These are phyloP conservation scores for Neomorphus geoffroyi DNA, from an alignment of 2,797 vertebrate genomes.

Conservation along the genomic window DNA sequence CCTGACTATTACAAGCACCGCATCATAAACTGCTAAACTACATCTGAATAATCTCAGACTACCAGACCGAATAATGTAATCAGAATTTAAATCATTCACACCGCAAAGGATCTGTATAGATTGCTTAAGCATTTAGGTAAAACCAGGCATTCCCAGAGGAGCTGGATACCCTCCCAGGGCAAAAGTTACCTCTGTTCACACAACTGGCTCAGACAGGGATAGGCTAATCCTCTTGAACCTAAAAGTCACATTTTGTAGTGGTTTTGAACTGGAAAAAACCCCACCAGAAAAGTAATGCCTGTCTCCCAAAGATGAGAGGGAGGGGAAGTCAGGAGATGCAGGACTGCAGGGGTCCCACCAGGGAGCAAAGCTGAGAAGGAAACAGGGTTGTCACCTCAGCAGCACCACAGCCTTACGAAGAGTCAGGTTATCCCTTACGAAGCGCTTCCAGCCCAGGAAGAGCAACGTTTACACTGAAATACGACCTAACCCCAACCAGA, in stretches of 20 bases:
- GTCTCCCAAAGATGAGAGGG: neutral
- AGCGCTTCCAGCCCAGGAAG: neutral
- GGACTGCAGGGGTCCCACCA: neutral
- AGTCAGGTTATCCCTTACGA: neutral
- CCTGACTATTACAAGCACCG: too few species aligned
- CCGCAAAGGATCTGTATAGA: neutral
- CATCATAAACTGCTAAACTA: neutral
- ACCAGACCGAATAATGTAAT: neutral
- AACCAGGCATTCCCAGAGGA: neutral
- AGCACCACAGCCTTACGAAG: neutral
- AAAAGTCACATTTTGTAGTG: neutral
- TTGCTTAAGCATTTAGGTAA: neutral
- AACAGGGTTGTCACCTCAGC: neutral
- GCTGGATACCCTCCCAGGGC: neutral
- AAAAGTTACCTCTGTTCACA: neutral
- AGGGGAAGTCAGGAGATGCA: neutral
- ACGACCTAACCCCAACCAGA: neutral
- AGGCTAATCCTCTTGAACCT: neutral
- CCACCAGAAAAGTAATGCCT: neutral
- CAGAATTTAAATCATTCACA: neutral
- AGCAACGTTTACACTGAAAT: neutral
- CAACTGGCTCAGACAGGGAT: neutral
- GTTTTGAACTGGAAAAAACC: neutral
- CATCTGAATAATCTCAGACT: neutral
- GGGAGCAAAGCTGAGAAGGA: neutral